Conservation (phyloP, 2,113 vertebrate genomes). For the Prunella himalayana region DNA sequence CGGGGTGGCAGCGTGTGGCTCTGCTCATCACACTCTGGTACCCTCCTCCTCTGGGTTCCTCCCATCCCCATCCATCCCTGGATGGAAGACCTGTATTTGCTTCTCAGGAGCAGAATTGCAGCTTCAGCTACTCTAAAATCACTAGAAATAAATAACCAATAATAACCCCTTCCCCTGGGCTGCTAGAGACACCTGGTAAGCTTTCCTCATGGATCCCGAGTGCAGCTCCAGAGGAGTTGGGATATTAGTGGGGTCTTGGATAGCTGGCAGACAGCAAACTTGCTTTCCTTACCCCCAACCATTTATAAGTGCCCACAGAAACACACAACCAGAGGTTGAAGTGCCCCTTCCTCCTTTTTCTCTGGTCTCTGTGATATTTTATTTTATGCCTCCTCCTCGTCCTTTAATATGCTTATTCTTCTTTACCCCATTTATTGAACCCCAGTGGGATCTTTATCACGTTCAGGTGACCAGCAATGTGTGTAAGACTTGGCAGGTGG, state of each 20-base stretch:
- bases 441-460: background rate
- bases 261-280: background rate
- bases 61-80: background rate
- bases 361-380: background rate
- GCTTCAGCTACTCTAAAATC: no score
- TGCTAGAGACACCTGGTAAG: accelerated
- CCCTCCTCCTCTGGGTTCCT: background rate
- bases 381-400: background rate
- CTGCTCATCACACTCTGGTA: accelerated
- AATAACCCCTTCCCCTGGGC: background rate
- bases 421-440: background rate
- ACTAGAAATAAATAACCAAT: no score
- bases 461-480: background rate
- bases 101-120: no score
- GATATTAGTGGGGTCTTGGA: accelerated
- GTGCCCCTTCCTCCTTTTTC: background rate
- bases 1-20: background rate
- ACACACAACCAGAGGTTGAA: background rate
- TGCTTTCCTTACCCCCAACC: background rate
- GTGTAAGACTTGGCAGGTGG: background rate
- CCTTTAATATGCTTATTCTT: background rate
- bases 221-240: accelerated
- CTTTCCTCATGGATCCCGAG: background rate
- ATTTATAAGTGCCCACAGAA: background rate
- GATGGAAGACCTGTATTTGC: no score